These are phyloP conservation scores for Saccostrea cuccullata DNA, from an alignment of 1,140 invertebrate species.

Conservation along the genomic window DNA sequence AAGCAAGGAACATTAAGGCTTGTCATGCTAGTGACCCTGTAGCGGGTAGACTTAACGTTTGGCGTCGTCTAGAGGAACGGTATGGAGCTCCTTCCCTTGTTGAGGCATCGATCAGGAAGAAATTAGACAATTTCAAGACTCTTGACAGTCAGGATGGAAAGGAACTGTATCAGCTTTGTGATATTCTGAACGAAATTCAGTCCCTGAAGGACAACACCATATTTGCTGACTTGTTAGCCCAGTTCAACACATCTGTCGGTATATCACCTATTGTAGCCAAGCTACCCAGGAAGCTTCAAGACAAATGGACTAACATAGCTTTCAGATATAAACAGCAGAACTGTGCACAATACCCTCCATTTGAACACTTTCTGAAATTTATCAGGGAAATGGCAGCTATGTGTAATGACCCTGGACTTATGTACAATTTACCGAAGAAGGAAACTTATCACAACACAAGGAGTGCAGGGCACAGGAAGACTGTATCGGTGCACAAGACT, in stretches of 20 bases:
- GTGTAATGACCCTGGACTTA: constrained; percentile 9
- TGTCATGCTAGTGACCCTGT: too few species aligned
- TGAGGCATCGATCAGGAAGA: too few species aligned
- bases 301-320: constrained; percentile 50
- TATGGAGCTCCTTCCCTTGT: too few species aligned
- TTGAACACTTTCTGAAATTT: constrained; percentile 29
- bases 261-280: constrained; percentile 44
- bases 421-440: not conserved
- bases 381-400: not conserved
- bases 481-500: too few species aligned
- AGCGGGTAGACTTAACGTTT: too few species aligned
- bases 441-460: too few species aligned
- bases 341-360: constrained; percentile 37
- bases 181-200: constrained; percentile 50
- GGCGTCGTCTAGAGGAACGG: too few species aligned
- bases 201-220: constrained; percentile 40
- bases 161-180: constrained; percentile 32
- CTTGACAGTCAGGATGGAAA: not conserved
- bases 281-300: constrained; percentile 45
- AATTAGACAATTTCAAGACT: too few species aligned
- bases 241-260: constrained; percentile 39
- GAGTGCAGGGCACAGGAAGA: too few species aligned
- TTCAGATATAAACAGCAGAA: constrained; percentile 42
- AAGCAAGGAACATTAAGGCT: not conserved
- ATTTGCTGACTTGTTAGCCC: constrained; percentile 15